Evolutionary conservation across 2,888 invertebrate species (phyloP).

Genomic region (Zootermopsis nevadensis): DNA sequence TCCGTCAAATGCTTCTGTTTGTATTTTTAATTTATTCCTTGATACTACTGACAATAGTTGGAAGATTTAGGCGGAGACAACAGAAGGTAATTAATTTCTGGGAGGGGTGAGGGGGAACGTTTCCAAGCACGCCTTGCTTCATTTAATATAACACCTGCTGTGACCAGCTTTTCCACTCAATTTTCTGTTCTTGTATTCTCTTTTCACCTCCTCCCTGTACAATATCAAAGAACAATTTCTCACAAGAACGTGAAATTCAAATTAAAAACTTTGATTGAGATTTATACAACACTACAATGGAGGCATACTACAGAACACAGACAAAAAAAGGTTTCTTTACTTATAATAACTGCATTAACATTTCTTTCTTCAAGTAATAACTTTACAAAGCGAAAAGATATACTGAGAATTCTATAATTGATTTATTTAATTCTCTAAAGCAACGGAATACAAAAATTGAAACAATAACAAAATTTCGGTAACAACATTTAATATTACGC

Average conservation of each 20-base stretch:
- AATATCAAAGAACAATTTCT: not conserved
- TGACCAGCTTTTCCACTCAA: not conserved
- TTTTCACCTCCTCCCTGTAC: not conserved
- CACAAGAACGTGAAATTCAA: not conserved
- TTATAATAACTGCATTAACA: not conserved
- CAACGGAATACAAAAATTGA: too few species aligned
- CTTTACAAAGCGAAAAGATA: too few species aligned
- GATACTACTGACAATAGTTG: not conserved
- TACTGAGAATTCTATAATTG: too few species aligned
- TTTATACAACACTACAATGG: not conserved
- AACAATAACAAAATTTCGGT: too few species aligned
- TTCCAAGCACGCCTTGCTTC: not conserved
- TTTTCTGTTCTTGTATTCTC: not conserved
- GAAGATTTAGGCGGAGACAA: not conserved
- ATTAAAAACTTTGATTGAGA: not conserved
- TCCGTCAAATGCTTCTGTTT: not conserved
- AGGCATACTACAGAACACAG: not conserved
- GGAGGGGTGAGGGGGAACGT: not conserved
- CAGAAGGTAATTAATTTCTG: conserved; percentile 9
- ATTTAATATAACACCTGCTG: not conserved
- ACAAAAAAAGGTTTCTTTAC: not conserved
- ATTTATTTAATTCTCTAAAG: too few species aligned
- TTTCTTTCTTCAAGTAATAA: too few species aligned
- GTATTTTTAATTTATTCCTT: not conserved
- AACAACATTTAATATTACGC: too few species aligned